Evolutionary conservation across 2,888 invertebrate genomes (phyloP).

Genomic region (Euproctis similis): DNA sequence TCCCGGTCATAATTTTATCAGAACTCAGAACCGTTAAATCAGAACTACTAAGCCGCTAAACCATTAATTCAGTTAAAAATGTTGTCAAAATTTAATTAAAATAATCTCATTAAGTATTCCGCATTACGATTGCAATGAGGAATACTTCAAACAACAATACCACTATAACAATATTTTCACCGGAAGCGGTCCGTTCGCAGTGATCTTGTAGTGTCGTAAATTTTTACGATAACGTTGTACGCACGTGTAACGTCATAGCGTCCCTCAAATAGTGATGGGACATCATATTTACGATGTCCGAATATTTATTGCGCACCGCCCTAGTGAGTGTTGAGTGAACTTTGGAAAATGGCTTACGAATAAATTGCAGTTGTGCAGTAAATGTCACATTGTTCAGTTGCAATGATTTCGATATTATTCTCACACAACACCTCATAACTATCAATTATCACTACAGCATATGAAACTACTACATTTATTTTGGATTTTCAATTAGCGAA

Average conservation of each 20-base stretch:
- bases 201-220: conserved; percentile 40
- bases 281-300: conserved; percentile 57
- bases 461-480: no score
- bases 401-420: no score
- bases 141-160: conserved; percentile 21
- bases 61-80: no score
- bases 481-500: no score
- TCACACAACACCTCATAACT: no score
- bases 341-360: conserved; percentile 7
- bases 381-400: no score
- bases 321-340: conserved; percentile 1
- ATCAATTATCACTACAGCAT: no score
- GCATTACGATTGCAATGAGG: conserved; percentile 20
- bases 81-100: neutral
- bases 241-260: conserved; percentile 11
- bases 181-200: conserved; percentile 31
- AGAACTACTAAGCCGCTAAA: no score
- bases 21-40: no score
- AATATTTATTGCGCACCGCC: conserved; percentile 25
- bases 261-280: conserved; percentile 33
- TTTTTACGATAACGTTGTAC: conserved; percentile 44
- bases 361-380: conserved; percentile 1
- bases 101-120: conserved; percentile 5
- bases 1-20: no score
- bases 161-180: conserved; percentile 30